Percentiles rank a stretch among this genome's conserved stretches.
These are phyloP conservation scores for Lepidocyrtoides sp. DNA, from an alignment of 2,888 invertebrate genomes.

Conservation along the genomic window DNA sequence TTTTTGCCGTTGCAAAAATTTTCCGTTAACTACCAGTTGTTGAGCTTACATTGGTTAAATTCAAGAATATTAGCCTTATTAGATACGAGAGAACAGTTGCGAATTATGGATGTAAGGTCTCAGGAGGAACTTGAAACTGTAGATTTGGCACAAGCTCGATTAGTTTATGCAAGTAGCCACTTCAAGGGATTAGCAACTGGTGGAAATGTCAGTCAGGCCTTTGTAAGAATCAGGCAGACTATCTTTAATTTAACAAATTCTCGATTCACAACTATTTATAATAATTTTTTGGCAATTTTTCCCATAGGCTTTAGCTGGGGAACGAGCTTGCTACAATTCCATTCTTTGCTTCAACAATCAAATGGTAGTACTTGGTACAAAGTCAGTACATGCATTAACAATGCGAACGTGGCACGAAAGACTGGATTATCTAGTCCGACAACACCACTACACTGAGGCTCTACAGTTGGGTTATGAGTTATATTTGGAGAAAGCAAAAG, in stretches of 20 bases:
- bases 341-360: constrained; percentile 91
- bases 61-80: constrained; percentile 94
- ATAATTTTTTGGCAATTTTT: background rate
- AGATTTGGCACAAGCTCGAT: constrained; percentile 93
- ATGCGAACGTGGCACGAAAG: constrained; percentile 88
- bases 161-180: constrained; percentile 95
- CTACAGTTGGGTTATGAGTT: constrained; percentile 89
- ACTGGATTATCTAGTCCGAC: constrained; percentile 87
- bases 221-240: constrained; percentile 87
- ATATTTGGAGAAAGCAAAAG: constrained; percentile 89
- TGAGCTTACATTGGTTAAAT: constrained; percentile 94
- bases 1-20: constrained; percentile 91
- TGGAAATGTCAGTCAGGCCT: constrained; percentile 94
- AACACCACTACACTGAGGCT: constrained; percentile 89
- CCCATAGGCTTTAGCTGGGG: constrained; percentile 90
- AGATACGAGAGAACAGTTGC: constrained; percentile 94
- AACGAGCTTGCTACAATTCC: constrained; percentile 92
- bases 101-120: constrained; percentile 95
- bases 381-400: constrained; percentile 89
- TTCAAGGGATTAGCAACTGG: constrained; percentile 98
- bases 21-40: constrained; percentile 91
- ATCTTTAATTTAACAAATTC: background rate
- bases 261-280: background rate
- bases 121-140: constrained; percentile 95
- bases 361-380: constrained; percentile 90